Conservation (phyloP, 2,888 invertebrate genomes). For the Mylabris sibirica region DNA sequence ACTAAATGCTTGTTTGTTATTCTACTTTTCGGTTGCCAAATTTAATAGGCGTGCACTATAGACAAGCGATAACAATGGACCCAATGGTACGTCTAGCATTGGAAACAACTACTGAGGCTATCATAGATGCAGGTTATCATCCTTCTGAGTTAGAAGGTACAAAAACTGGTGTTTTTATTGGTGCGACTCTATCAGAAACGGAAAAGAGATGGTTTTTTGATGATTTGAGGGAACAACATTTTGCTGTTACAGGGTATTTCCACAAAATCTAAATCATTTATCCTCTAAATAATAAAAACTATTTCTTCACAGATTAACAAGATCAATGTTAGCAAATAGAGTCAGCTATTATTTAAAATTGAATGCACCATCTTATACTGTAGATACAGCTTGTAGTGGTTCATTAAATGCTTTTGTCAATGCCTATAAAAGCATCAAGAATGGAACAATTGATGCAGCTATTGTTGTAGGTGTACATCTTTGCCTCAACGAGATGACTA, state of each 20-base stretch:
- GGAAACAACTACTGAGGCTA: constrained; percentile 68
- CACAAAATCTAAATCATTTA: neutral
- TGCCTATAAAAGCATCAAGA: constrained; percentile 76
- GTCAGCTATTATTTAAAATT: constrained; percentile 86
- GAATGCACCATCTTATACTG: constrained; percentile 84
- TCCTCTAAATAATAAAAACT: neutral
- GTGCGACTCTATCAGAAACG: constrained; percentile 82
- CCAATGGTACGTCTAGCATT: constrained; percentile 67
- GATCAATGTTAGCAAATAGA: constrained; percentile 90
- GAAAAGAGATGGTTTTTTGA: constrained; percentile 79
- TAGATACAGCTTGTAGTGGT: constrained; percentile 92
- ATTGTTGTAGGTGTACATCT: constrained; percentile 87
- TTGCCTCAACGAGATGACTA: constrained; percentile 70
- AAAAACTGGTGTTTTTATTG: constrained; percentile 81
- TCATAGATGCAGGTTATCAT: constrained; percentile 71
- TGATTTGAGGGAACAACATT: constrained; percentile 67
- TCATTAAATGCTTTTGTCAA: constrained; percentile 86
- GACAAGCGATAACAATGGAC: constrained; percentile 68
- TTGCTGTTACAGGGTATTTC: constrained; percentile 64
- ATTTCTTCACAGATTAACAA: constrained; percentile 40
- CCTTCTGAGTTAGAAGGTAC: constrained; percentile 75
- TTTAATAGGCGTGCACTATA: constrained; percentile 60
- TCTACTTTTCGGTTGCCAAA: constrained; percentile 25
- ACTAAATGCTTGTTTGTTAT: too few species aligned
- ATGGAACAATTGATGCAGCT: constrained; percentile 84